Evolutionary conservation across 2,888 invertebrate species (phyloP).

Genomic region (Xestia c-nigrum): DNA sequence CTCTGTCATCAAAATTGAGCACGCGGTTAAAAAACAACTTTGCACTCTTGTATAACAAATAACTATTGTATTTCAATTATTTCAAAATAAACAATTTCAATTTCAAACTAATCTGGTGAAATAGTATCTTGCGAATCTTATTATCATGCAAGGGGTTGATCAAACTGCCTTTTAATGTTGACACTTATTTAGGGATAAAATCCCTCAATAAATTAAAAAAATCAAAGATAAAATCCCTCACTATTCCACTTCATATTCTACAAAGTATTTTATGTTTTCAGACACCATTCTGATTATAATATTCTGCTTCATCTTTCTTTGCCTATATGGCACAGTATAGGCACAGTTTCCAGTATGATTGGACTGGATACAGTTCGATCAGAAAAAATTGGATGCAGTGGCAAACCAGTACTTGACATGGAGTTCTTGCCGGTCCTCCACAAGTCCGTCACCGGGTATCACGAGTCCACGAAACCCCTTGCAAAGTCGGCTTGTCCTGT

Average conservation of each 20-base stretch:
- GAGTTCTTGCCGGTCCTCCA: not conserved
- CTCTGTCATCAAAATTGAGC: no score
- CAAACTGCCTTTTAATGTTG: not conserved
- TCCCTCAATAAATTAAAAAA: no score
- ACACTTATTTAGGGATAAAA: not conserved
- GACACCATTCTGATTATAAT: not conserved
- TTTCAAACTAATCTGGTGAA: not conserved
- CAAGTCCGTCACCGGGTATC: not conserved
- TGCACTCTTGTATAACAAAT: no score
- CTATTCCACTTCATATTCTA: not conserved
- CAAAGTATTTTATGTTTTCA: not conserved
- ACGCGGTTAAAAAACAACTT: no score
- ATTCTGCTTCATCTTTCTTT: not conserved
- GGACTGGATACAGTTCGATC: not conserved
- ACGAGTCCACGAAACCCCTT: not conserved
- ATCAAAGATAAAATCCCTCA: not conserved
- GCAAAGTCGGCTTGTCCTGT: not conserved
- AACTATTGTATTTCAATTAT: no score
- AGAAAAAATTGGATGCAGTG: not conserved
- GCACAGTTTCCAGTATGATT: not conserved
- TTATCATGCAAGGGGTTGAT: not conserved
- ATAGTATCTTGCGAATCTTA: not conserved
- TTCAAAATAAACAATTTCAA: no score
- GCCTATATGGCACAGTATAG: not conserved
- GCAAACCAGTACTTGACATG: not conserved